These are phyloP conservation scores for Zoanthus solanderi DNA, from an alignment of 92 coral and sea anemone species.

Conservation along the genomic window DNA sequence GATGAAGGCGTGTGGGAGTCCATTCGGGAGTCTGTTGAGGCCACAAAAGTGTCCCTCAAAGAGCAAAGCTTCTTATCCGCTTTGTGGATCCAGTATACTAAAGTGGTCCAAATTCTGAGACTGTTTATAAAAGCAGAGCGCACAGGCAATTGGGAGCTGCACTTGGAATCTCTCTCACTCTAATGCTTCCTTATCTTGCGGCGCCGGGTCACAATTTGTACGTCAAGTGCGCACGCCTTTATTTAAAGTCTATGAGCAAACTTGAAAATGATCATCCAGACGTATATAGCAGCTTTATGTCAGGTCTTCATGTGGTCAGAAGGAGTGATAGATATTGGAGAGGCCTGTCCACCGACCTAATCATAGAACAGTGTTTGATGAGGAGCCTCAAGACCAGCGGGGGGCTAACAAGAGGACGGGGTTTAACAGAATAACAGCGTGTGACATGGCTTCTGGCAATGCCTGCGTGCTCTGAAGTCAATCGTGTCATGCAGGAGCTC, in stretches of 20 bases:
- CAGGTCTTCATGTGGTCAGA: slow-evolving; percentile 57
- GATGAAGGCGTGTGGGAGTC: not conserved
- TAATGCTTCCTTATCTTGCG: slow-evolving; percentile 60
- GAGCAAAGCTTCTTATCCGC: slow-evolving; percentile 37
- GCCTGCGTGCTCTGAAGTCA: slow-evolving; percentile 64
- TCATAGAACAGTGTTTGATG: slow-evolving; percentile 65
- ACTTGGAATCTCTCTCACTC: slow-evolving; percentile 9
- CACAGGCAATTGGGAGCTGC: slow-evolving; percentile 56
- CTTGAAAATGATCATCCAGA: not conserved
- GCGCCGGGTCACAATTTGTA: slow-evolving; percentile 47
- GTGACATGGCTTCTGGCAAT: slow-evolving; percentile 49
- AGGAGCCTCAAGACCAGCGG: not conserved
- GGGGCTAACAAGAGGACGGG: slow-evolving; percentile 45
- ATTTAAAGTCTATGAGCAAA: not conserved
- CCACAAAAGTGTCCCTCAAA: not conserved
- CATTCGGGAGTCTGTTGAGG: not conserved
- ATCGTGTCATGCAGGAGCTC: slow-evolving; percentile 61
- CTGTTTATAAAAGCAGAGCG: slow-evolving; percentile 50
- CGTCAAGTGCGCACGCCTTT: slow-evolving; percentile 23
- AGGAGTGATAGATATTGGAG: slow-evolving; percentile 71
- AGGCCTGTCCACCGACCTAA: slow-evolving; percentile 67
- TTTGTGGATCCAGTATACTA: slow-evolving; percentile 51
- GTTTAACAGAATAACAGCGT: slow-evolving; percentile 54
- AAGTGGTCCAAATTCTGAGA: slow-evolving; percentile 39
- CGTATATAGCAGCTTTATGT: slow-evolving; percentile 25